Conservation (phyloP, 2,888 invertebrate species). For the Perithous albicinctus region DNA sequence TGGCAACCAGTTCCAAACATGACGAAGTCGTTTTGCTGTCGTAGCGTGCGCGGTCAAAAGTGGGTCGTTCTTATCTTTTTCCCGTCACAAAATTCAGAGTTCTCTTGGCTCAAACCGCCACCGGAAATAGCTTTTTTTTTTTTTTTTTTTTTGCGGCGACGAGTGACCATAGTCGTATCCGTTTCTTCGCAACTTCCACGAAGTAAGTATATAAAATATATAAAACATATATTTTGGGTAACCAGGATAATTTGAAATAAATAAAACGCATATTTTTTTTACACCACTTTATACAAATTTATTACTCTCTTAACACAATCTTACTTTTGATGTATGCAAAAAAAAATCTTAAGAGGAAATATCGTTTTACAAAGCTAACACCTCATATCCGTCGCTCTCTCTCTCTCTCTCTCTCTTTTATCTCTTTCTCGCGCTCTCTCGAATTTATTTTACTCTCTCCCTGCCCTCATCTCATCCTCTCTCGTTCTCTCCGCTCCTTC, state of each 20-base stretch:
- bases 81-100: slow-evolving; percentile 39
- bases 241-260: slow-evolving; percentile 3
- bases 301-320: slow-evolving; percentile 81
- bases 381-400: slow-evolving; percentile 71
- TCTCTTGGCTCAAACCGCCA: neutral
- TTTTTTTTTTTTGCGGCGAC: slow-evolving; percentile 24
- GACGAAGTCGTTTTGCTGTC: neutral
- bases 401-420: slow-evolving; percentile 2
- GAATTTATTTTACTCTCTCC: slow-evolving; percentile 18
- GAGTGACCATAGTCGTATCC: slow-evolving; percentile 47
- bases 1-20: slow-evolving; percentile 26
- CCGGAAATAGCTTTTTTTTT: slow-evolving; percentile 51
- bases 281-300: slow-evolving; percentile 84
- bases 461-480: slow-evolving; percentile 66
- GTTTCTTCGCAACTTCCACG: slow-evolving; percentile 22
- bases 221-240: neutral
- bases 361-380: slow-evolving; percentile 81
- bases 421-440: slow-evolving; percentile 47
- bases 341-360: slow-evolving; percentile 79
- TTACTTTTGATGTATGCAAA: slow-evolving; percentile 80
- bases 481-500: slow-evolving; percentile 65
- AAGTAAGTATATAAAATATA: slow-evolving; percentile 35
- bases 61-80: slow-evolving; percentile 53
- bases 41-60: slow-evolving; percentile 18
- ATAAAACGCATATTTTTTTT: slow-evolving; percentile 62